These are phyloP conservation scores for Spodoptera picta DNA, from an alignment of 2,888 invertebrate genomes.

Conservation along the genomic window DNA sequence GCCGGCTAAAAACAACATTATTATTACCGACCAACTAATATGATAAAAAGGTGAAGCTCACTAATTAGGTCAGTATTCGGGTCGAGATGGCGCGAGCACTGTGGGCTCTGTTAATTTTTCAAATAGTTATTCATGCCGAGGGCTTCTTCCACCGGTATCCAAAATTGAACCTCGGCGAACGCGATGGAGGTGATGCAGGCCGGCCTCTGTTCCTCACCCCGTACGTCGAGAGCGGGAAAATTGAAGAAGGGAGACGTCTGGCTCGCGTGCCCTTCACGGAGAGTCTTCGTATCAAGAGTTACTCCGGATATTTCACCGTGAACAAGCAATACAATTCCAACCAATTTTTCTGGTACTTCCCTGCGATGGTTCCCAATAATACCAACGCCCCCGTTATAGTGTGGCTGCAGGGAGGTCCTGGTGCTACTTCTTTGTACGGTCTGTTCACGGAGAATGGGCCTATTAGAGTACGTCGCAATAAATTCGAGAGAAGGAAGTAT, in stretches of 20 bases:
- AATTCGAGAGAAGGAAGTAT: constrained; percentile 90
- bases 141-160: constrained; percentile 77
- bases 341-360: constrained; percentile 97
- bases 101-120: constrained; percentile 61
- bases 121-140: constrained; percentile 62
- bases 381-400: constrained; percentile 92
- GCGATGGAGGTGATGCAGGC: constrained; percentile 77
- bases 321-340: constrained; percentile 93
- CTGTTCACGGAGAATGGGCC: constrained; percentile 96
- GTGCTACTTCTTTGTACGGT: constrained; percentile 93
- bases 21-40: constrained; percentile 11
- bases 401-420: constrained; percentile 96
- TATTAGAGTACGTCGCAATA: constrained; percentile 70
- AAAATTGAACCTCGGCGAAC: constrained; percentile 69
- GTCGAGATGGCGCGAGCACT: constrained; percentile 65
- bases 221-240: constrained; percentile 91
- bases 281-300: constrained; percentile 90
- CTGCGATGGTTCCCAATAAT: constrained; percentile 89
- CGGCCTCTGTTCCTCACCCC: constrained; percentile 93
- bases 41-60: constrained; percentile 46
- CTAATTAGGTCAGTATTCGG: constrained; percentile 31
- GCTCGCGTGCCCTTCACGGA: constrained; percentile 89
- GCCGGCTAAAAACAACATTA: constrained; percentile 32
- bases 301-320: constrained; percentile 95
- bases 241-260: constrained; percentile 89